Evolutionary conservation across 2,113 vertebrate genomes (phyloP), one percentile per base, ranked within the genome.

Genomic region (Phodopus roborovskii): DNA sequence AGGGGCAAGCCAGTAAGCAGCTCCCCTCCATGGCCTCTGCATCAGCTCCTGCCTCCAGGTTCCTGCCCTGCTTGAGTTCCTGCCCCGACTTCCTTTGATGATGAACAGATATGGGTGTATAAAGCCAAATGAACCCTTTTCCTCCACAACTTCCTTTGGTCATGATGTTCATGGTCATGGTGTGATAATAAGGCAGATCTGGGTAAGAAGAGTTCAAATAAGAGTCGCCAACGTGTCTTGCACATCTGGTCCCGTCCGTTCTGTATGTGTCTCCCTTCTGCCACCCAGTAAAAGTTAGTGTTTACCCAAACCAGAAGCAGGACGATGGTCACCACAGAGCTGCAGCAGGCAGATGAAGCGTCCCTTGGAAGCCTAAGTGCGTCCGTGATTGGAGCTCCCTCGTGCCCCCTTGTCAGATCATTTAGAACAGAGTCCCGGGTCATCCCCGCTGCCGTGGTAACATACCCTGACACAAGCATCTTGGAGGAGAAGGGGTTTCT

Each of bases 301-400:
- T 3, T 3, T 33, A 22, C 64, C 39, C 3, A 26, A 33, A 42
- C 28, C 48, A 39, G 64, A 22, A 4, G 68, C 20, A 75, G 3
- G 4, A 0, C 0, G 1, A 0, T 8, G 30, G 22, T 10, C 22
- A 2, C 45, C 36, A 3, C 7, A 2, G 42, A 33, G 36, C 4
- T 5, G 15, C 12, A 10, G 16, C 4, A 11, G 45, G 12, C 17
- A 3, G 62, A 36, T 1, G 26, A 6, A 26, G 17, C 2, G 0
- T 7, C n/a, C 70, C 9, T 56, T 1, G 20, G 28, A 24, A 30
- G 30, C 4, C 50, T 28, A 0, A 8, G 6, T 26, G n/a, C 12
- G 16, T 15, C 81, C 7, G 24, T 17, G 26, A 64, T 30, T 1
- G 8, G 58, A 26, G 15, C n/a, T 97, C 50, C 62, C 19, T 78